Evolutionary conservation across 1,140 invertebrate genomes (phyloP).

Genomic region (Onthophagus taurus): DNA sequence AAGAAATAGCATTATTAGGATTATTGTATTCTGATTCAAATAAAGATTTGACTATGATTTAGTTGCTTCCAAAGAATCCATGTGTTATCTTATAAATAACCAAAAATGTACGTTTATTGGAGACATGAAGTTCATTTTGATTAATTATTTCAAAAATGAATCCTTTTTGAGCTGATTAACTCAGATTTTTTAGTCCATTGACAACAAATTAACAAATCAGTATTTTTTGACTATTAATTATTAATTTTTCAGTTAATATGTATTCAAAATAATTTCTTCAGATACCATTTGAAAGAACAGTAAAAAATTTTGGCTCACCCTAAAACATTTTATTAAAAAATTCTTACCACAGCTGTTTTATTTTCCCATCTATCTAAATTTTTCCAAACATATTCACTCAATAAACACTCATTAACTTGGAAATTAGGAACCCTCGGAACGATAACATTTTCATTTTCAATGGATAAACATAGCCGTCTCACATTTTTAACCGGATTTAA

Average conservation of each 20-base stretch:
- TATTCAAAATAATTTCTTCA: too few relatives aligned
- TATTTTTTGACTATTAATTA: not conserved
- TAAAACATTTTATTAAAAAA: not conserved
- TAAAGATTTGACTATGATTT: too few relatives aligned
- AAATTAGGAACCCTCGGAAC: conserved; percentile 3
- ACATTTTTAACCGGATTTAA: too few relatives aligned
- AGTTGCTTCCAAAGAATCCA: too few relatives aligned
- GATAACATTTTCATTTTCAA: conserved; percentile 2
- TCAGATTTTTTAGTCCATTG: not conserved
- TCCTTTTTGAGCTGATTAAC: not conserved
- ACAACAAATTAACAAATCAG: not conserved
- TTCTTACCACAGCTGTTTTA: conserved; percentile 15
- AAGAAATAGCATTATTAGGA: too few relatives aligned
- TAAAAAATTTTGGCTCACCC: not conserved
- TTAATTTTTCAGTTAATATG: too few relatives aligned
- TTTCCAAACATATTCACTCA: conserved; percentile 12
- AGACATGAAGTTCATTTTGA: too few relatives aligned
- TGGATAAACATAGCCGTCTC: too few relatives aligned
- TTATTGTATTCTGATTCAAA: too few relatives aligned
- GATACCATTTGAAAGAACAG: too few relatives aligned
- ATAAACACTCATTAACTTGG: not conserved
- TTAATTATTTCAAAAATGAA: not conserved
- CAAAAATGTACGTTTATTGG: too few relatives aligned
- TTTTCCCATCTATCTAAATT: conserved; percentile 14
- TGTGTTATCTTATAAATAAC: too few relatives aligned